A percentile compares a stretch with the other conserved stretches of the same genome.
Conservation (phyloP, 2,888 invertebrate species). For the Piscicola geometra region DNA sequence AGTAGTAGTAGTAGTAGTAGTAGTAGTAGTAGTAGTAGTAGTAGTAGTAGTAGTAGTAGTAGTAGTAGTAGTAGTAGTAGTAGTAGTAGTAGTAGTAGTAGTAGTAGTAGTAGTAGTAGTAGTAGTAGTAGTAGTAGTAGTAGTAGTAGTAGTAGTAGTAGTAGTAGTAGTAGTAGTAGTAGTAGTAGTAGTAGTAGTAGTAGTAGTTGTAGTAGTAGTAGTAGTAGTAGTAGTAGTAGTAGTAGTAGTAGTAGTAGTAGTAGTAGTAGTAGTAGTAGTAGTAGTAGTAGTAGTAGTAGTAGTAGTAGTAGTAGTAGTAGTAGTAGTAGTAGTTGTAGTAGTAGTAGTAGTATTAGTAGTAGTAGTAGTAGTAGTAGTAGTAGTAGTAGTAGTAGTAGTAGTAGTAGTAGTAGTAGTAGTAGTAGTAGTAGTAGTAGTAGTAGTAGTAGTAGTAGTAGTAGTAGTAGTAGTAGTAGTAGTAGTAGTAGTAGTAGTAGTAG, state of each 20-base stretch:
- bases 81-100: conserved; percentile 18
- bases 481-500: conserved; percentile 19
- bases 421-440: conserved; percentile 20
- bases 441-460: conserved; percentile 31
- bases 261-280: conserved; percentile 18
- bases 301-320: conserved; percentile 18
- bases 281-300: conserved; percentile 18
- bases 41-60: conserved; percentile 18
- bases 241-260: conserved; percentile 18
- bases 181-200: conserved; percentile 16
- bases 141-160: conserved; percentile 15
- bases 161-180: conserved; percentile 21
- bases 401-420: conserved; percentile 18
- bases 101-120: conserved; percentile 18
- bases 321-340: conserved; percentile 16
- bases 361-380: conserved; percentile 18
- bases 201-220: conserved; percentile 16
- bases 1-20: conserved; percentile 18
- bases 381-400: conserved; percentile 18
- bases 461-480: conserved; percentile 13
- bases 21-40: conserved; percentile 18
- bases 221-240: conserved; percentile 18
- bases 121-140: conserved; percentile 18
- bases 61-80: conserved; percentile 18
- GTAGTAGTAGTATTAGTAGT: conserved; percentile 15